Evolutionary conservation across 2,797 vertebrate species (phyloP), one percentile per base, ranked within the genome.

Genomic region (Phrynocephalus vlangalii): DNA sequence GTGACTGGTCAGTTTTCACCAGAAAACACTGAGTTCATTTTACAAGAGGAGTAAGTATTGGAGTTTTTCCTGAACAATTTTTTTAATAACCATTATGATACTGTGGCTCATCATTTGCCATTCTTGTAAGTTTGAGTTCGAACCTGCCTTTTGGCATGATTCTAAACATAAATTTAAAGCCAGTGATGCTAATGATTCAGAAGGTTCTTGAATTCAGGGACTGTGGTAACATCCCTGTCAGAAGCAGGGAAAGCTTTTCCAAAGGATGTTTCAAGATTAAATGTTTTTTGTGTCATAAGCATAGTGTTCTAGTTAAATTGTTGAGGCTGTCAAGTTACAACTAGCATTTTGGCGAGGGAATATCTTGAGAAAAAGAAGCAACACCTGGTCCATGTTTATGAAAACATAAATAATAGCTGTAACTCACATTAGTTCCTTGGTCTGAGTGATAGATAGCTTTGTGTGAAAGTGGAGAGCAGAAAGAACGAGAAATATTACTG

Each of bases 1-100:
- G 97, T 99, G 96, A 99, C 98, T 11, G 98, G 98, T 94, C 98
- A 99, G 95, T 98, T 99, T 96, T 99, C 99, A 91, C 97, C 98
- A 72, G 99, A 99, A 96, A 99, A 99, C 95, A 97, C 96, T 88
- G 99, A 99, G 95, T 99, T 98, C 96, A 96, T 98, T 94, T 97
- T 99, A 87, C 98, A 97, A 93, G 98, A 99, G 96, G 98, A 97
- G 99, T 99, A 96, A 98, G 98, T 98, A 94, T 88, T 68, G 85
- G 85, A 88, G 56, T 90, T 84, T 18, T 87, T 18, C 90, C 68
- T 89, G 88, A 89, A 87, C 33, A 92, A 28, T 82, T 75, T 16
- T 86, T 92, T 91, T 2, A 81, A 10, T 71, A 0, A 91, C 79
- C 89, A 11, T 82, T 66, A 9, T 24, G 88, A 83, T 83, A 86